Base-by-base conservation (phyloP, 2,113 vertebrate genomes). In the Chaenogobius annularis region DNA sequence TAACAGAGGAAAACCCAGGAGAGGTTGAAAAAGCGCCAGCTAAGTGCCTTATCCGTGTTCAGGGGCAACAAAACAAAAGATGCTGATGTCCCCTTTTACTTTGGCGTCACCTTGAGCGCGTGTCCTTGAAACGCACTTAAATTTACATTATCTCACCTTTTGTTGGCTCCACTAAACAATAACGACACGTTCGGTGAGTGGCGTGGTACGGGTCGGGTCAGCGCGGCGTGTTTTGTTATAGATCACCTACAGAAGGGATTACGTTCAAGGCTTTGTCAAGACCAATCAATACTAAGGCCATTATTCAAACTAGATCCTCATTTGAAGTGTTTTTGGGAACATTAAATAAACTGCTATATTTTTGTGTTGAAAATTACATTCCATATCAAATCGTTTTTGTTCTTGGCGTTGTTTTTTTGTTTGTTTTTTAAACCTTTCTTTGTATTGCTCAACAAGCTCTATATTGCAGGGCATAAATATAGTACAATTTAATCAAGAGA, bases 31-130 rank as follows among this genome's bases (percentile, higher is more conserved):
- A 83, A 77, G 66, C 84, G 75, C 77, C 66, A 73, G 77, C 74
- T 73, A 73, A 84, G 72, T 68, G 75, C 64, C 73, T 80, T 77
- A 72, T 74, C 35, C 23, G 23, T 54, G 47, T 78, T 80, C 70
- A 78, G 78, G 73, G 74, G 80, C 55, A 75, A 73, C 6, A 55
- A 84, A 78, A 79, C 74, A 31, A 82, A 78, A 86, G 72, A 78
- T 75, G 68, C 73, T 70, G 80, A 83, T 73, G 67, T 61, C 69
- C 72, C 69, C 23, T 71, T 73, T 69, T 43, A 70, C 23, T 74
- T 69, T 80, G 66, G 75, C 76, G 59, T 77, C 70, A 77, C 65
- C 63, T 73, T 82, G 61, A 72, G 62, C 61, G 71, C 17, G 7
- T 74, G 52, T 43, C 62, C 74, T 76, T 77, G 37, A 81, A 80